phyloP scores from a whole-genome alignment of 2,797 vertebrate species.

The Triplophysa bombifrons region DNA sequence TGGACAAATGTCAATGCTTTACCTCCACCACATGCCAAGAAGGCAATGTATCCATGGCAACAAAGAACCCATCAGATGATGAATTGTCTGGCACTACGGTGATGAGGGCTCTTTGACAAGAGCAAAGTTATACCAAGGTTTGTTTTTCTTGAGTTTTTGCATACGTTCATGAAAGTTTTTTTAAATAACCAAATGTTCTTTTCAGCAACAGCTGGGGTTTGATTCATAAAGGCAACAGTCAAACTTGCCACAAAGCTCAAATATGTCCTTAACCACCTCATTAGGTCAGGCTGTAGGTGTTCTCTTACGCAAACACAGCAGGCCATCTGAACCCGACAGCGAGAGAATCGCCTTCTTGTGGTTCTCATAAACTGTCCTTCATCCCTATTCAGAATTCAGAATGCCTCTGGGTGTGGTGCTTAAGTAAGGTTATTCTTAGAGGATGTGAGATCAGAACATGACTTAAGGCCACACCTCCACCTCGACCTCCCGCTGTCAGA shows the following conservation, averaged over 20 bases:
- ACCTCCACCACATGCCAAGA: conserved; percentile 55
- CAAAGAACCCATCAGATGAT: conserved; percentile 63
- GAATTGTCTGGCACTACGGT: conserved; percentile 53
- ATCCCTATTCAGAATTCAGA: conserved; percentile 49
- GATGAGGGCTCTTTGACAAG: conserved; percentile 28
- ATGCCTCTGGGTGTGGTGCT: conserved; percentile 47
- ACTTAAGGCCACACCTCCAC: conserved; percentile 40
- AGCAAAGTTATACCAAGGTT: conserved; percentile 40
- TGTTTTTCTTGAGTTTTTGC: conserved; percentile 19
- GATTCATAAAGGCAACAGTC: background rate
- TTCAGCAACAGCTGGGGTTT: background rate
- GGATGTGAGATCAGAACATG: conserved; percentile 44
- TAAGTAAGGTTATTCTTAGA: conserved; percentile 55
- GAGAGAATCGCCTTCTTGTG: conserved; percentile 15
- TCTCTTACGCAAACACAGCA: background rate
- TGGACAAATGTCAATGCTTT: conserved; percentile 59
- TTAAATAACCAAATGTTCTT: conserved; percentile 19
- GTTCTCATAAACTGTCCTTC: conserved; percentile 18
- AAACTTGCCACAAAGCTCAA: conserved; percentile 1
- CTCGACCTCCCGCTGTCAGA: conserved; percentile 26
- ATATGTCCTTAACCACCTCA: conserved; percentile 25
- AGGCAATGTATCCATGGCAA: conserved; percentile 65
- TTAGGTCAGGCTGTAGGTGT: conserved; percentile 3
- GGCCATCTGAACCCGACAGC: conserved; percentile 1
- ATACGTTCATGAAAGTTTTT: conserved; percentile 12